These are phyloP conservation scores for Andrena marginata DNA, from an alignment of 2,888 invertebrate species.

Conservation along the genomic window DNA sequence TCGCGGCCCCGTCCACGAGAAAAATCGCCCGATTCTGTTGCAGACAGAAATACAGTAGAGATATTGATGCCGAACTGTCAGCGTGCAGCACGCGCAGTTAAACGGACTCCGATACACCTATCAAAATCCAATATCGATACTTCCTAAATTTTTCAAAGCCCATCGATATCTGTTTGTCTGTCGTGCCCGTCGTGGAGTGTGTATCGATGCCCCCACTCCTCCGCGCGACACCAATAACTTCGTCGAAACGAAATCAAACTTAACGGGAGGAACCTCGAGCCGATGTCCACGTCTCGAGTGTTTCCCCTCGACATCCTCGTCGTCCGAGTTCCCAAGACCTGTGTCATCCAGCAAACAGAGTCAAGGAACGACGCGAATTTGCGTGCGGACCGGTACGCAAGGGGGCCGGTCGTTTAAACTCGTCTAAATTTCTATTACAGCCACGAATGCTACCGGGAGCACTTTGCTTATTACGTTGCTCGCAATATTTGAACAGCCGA, in stretches of 20 bases:
- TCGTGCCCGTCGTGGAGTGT: conserved; percentile 6
- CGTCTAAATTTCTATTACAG: conserved; percentile 55
- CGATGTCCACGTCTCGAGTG: neutral
- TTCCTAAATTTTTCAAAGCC: conserved; percentile 53
- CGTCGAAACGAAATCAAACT: conserved; percentile 4
- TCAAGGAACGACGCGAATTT: conserved; percentile 22
- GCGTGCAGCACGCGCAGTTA: conserved; percentile 45
- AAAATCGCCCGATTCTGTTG: conserved; percentile 45
- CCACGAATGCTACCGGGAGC: conserved; percentile 46
- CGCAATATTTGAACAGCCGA: conserved; percentile 70
- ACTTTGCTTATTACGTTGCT: conserved; percentile 67
- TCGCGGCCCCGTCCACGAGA: conserved; percentile 31
- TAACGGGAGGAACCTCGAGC: neutral
- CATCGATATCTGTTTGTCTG: conserved; percentile 42
- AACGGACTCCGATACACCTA: conserved; percentile 52
- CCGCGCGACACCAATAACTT: conserved; percentile 24
- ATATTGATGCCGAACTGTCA: conserved; percentile 59
- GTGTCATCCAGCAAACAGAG: conserved; percentile 22
- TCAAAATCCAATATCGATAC: conserved; percentile 56
- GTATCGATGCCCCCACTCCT: neutral
- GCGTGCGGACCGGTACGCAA: neutral
- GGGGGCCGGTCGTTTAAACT: conserved; percentile 37
- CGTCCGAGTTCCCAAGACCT: neutral
- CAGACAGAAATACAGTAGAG: conserved; percentile 52
- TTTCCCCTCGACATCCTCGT: neutral